Evolutionary conservation across 2,113 vertebrate genomes (phyloP).

Genomic region (Clinocottus analis): DNA sequence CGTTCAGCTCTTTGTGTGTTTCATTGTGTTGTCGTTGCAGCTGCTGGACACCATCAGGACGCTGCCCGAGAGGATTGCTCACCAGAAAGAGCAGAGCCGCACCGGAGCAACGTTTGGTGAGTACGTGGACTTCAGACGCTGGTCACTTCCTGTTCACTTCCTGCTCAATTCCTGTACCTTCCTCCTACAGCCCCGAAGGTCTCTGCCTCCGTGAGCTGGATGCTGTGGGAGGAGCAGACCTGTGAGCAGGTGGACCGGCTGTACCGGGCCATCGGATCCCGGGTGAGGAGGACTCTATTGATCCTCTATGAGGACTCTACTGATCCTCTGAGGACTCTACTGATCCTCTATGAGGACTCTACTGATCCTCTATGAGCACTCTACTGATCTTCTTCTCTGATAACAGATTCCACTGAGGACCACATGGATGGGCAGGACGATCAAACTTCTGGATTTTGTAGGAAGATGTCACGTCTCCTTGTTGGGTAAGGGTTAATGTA

Average conservation of each 20-base stretch:
- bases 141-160: no score
- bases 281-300: constrained; percentile 87
- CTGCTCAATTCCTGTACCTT: no score
- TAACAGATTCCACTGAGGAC: constrained; percentile 90
- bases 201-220: constrained; percentile 84
- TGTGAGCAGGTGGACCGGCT: constrained; percentile 86
- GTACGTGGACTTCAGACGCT: no score
- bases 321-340: no score
- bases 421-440: constrained; percentile 85
- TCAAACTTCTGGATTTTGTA: constrained; percentile 91
- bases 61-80: constrained; percentile 86
- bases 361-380: no score
- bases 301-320: no score
- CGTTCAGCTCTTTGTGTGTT: neutral
- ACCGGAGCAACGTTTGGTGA: constrained; percentile 90
- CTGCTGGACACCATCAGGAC: constrained; percentile 89
- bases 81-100: constrained; percentile 85
- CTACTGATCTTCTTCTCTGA: neutral
- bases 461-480: constrained; percentile 82
- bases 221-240: constrained; percentile 94
- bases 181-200: constrained; percentile 97
- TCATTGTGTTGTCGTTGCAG: constrained; percentile 72
- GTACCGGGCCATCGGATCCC: constrained; percentile 87
- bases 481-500: constrained; percentile 68
- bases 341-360: no score